Base-by-base conservation (phyloP, 2,888 invertebrate species). In the Polydrusus tereticollis region DNA sequence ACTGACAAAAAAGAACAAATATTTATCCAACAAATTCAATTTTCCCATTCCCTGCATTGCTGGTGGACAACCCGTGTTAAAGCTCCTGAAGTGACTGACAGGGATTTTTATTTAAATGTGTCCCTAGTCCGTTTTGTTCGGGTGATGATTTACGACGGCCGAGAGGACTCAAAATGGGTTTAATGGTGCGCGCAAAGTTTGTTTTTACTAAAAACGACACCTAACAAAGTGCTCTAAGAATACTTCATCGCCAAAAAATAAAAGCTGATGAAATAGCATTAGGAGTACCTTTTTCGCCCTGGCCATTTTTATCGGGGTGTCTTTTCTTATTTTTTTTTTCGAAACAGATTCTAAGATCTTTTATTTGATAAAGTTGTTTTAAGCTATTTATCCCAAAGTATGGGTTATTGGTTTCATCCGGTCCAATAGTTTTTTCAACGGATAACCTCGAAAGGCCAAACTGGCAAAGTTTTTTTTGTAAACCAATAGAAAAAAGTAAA, bases 161-260 rank as follows among this genome's bases (percentile, higher is more conserved):
- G 47, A 50, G 47, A 65, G 63, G 63, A 43, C 67, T 55, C 45
- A 67, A 71, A 74, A 74, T 71, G 74, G 74, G 69, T 71, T 74
- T 71, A 74, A 74, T 74, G 74, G 74, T 57, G 69, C 68, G 74
- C 45, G 59, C 55, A 58, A 63, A 74, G 70, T 74, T 74, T 74
- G 70, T 74, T 74, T 73, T 74, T 69, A 68, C 71, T 71, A 71
- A 60, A 67, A 71, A 67, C 71, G 70, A 71, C 74, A 71, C 71
- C 71, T 71, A 71, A 73, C 73, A 73, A 70, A 74, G 74, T 74
- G 71, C 63, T 68, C 43, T 43, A 68, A 66, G 64, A 73, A 69
- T 73, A 69, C 69, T 73, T 57, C 45, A 59, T 59, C 67, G 63
- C 66, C 58, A 62, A 70, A 65, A 70, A 70, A 74, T 69, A 67